These are phyloP conservation scores for Sminthopsis crassicaudata DNA, from an alignment of 2,113 vertebrate genomes.

Conservation along the genomic window DNA sequence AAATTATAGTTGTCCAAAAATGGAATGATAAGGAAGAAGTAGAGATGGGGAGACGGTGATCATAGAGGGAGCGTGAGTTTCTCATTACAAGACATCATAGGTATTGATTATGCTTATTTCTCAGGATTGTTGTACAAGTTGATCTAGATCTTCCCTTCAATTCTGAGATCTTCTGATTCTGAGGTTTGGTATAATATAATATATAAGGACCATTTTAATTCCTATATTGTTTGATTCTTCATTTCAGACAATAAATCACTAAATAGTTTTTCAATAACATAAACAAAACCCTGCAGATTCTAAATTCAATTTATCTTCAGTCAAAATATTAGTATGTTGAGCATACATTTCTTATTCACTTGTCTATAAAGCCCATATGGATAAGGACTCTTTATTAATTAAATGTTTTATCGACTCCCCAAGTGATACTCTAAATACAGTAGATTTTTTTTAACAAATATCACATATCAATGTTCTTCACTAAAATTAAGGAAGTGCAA, in stretches of 20 bases:
- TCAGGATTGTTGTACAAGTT: neutral
- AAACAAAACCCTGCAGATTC: slow-evolving; percentile 18
- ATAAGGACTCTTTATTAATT: neutral
- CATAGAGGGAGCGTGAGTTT: neutral
- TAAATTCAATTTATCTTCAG: slow-evolving; percentile 55
- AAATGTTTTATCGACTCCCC: neutral
- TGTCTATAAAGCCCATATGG: neutral
- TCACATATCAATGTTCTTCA: neutral
- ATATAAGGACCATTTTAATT: neutral
- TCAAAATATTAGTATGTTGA: slow-evolving; percentile 42
- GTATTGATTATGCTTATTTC: neutral
- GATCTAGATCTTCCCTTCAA: neutral
- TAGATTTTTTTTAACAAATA: neutral
- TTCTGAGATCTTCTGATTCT: neutral
- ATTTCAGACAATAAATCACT: slow-evolving; percentile 7
- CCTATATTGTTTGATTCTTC: neutral
- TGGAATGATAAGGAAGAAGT: neutral
- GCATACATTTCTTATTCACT: neutral
- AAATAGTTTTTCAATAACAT: slow-evolving; percentile 15
- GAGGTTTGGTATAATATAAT: neutral
- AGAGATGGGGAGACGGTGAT: neutral
- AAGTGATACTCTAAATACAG: neutral
- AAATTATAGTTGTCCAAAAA: neutral
- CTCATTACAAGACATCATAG: neutral
- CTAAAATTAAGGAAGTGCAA: neutral